Evolutionary conservation across 2,888 invertebrate genomes (phyloP).

Genomic region (Caenorhabditis sp.): DNA sequence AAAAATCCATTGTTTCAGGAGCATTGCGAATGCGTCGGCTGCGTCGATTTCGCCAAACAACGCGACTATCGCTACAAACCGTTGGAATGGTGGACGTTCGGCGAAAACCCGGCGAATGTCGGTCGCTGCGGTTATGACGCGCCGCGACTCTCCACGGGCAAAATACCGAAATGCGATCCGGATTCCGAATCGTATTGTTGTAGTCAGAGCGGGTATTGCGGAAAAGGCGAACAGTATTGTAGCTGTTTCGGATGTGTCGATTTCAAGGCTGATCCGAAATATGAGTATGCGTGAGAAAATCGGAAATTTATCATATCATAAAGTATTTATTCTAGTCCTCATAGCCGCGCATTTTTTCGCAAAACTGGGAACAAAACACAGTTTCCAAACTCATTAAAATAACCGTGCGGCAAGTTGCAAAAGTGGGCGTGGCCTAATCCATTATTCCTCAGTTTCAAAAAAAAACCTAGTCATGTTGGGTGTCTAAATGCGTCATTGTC

Average conservation of each 20-base stretch:
- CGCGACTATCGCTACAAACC: slow-evolving; percentile 51
- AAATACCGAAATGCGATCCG: slow-evolving; percentile 60
- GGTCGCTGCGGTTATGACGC: slow-evolving; percentile 65
- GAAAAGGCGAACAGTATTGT: slow-evolving; percentile 57
- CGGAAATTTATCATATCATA: slow-evolving; percentile 8
- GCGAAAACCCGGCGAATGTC: slow-evolving; percentile 59
- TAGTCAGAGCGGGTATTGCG: slow-evolving; percentile 58
- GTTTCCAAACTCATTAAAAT: too few relatives aligned
- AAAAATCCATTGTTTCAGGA: too few relatives aligned
- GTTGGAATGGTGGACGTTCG: slow-evolving; percentile 64
- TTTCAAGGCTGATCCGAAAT: slow-evolving; percentile 46
- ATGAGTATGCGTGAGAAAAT: slow-evolving; percentile 24
- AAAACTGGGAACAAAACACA: too few relatives aligned
- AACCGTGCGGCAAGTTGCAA: background rate
- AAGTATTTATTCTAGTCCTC: slow-evolving; percentile 2
- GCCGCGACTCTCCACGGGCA: slow-evolving; percentile 54
- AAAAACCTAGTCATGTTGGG: too few relatives aligned
- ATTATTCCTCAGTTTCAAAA: too few relatives aligned
- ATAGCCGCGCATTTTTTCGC: too few relatives aligned
- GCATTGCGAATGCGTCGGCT: slow-evolving; percentile 67
- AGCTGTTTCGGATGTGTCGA: slow-evolving; percentile 55
- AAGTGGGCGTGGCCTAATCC: too few relatives aligned
- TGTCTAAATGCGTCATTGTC: too few relatives aligned
- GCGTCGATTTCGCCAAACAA: slow-evolving; percentile 61
- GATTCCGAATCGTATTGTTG: slow-evolving; percentile 52